Base-by-base conservation (phyloP, 92 coral and sea anemone genomes). In the Paramuricea clavata region DNA sequence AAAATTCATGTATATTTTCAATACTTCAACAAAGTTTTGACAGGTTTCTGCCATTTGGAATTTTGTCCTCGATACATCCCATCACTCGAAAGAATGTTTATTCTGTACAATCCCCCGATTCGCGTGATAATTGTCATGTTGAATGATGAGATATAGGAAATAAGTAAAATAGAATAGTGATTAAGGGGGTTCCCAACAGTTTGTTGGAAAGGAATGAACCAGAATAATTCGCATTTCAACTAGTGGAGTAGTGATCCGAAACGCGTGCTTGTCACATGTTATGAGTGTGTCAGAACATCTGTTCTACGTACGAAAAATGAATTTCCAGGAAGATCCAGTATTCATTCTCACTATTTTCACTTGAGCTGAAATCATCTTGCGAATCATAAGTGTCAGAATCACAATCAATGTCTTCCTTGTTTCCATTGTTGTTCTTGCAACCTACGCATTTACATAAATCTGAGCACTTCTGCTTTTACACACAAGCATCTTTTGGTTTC, bases 401-500 rank as follows among this genome's bases (percentile, higher is more conserved):
- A 57, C 23, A 21, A 5, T 57, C 7, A 57, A 57, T 57, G 31
- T 57, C 65, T 17, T 57, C 25, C 65, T 54, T 57, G 12, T 60
- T n/a, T 23, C 68, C 35, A 60, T 60, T 28, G 31, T 60, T 60
- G 68, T 60, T 60, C 31, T 60, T 60, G 31, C 68, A 60, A 60
- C 68, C 31, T 21, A 21, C 5, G 28, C 68, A 60, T 21, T 60
- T 60, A 26, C 89, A 77, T 12, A 85, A 15, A 15, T 86, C 85
- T 17, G 89, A 76, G 85, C 89, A 86, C 26, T 3, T 17, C 61
- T 5, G 65, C 39, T 62, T 77, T 77, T 36, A 3, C 28, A 43
- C n/a, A n/a, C n/a, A n/a, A n/a, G n/a, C n/a, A n/a, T n/a, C n/a
- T n/a, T n/a, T n/a, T n/a, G n/a, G n/a, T 85, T 12, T 36, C 68